Percentiles rank a stretch among this genome's conserved stretches.
Conservation (phyloP, 2,797 vertebrate genomes). For the Rhinichthys osculus region DNA sequence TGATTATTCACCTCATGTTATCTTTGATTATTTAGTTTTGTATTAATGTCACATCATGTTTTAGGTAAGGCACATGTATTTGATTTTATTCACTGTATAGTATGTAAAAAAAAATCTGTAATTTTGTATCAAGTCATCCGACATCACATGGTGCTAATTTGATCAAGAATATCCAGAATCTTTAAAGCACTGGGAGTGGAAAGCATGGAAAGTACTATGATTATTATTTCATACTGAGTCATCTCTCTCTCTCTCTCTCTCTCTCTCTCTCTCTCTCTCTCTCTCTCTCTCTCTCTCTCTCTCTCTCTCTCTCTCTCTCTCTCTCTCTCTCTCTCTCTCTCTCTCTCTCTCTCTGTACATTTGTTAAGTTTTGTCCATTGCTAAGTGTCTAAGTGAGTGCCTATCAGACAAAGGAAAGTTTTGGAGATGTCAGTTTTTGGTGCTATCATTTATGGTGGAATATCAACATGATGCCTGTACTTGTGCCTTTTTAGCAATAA, state of each 20-base stretch:
- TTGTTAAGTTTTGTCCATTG: slow-evolving; percentile 44
- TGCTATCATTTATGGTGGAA: slow-evolving; percentile 74
- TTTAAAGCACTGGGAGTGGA: slow-evolving; percentile 32
- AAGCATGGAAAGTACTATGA: neutral
- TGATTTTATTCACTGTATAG: slow-evolving; percentile 35
- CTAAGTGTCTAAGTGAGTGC: slow-evolving; percentile 68
- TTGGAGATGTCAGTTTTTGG: slow-evolving; percentile 73
- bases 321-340: neutral
- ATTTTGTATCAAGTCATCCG: slow-evolving; percentile 47
- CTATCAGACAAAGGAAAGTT: slow-evolving; percentile 66
- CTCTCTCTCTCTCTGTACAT: neutral
- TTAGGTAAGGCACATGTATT: slow-evolving; percentile 62
- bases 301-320: neutral
- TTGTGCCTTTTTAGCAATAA: slow-evolving; percentile 84
- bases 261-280: neutral
- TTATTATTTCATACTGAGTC: slow-evolving; percentile 6
- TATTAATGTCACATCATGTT: slow-evolving; percentile 63
- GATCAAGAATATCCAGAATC: slow-evolving; percentile 43
- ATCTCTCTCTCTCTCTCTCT: slow-evolving; percentile 7
- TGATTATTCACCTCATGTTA: slow-evolving; percentile 51
- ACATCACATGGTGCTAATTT: slow-evolving; percentile 62
- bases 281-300: neutral
- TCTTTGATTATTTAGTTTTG: slow-evolving; percentile 59
- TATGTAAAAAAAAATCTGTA: slow-evolving; percentile 40
- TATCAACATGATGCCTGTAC: slow-evolving; percentile 75